Conservation (phyloP, 2,888 invertebrate species). For the Epinotia brunnichana region DNA sequence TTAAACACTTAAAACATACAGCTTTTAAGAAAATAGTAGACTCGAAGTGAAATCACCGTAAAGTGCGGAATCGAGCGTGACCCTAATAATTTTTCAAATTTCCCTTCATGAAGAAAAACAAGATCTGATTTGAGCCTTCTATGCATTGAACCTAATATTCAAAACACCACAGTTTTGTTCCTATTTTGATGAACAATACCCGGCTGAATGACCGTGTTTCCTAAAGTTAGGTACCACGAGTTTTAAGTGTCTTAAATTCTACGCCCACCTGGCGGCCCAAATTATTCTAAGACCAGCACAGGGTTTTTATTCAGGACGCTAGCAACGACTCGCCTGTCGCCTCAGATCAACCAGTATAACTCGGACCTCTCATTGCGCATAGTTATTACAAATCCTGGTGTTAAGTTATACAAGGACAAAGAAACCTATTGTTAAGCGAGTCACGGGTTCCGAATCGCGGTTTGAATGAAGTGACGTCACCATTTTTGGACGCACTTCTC, state of each 20-base stretch:
- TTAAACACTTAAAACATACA: too few species aligned
- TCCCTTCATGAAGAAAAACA: neutral
- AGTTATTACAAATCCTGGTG: neutral
- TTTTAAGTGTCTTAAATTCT: constrained; percentile 15
- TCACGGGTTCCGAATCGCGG: constrained; percentile 1
- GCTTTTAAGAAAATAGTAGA: too few species aligned
- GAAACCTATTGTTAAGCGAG: neutral
- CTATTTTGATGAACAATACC: neutral
- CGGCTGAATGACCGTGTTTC: neutral
- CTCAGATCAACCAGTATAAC: neutral
- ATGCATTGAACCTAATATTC: neutral
- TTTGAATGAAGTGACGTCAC: constrained; percentile 37
- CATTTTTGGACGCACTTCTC: constrained; percentile 35
- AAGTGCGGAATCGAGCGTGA: neutral
- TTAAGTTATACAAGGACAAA: neutral
- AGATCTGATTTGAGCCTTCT: neutral
- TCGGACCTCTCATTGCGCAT: neutral
- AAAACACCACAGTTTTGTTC: neutral
- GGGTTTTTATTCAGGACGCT: neutral
- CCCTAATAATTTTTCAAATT: neutral
- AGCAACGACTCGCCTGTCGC: neutral
- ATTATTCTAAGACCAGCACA: constrained; percentile 22
- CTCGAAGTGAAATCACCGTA: too few species aligned
- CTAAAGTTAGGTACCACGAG: neutral
- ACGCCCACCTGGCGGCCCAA: constrained; percentile 22